Conservation (phyloP, 2,113 vertebrate genomes). For the Columbina picui region DNA sequence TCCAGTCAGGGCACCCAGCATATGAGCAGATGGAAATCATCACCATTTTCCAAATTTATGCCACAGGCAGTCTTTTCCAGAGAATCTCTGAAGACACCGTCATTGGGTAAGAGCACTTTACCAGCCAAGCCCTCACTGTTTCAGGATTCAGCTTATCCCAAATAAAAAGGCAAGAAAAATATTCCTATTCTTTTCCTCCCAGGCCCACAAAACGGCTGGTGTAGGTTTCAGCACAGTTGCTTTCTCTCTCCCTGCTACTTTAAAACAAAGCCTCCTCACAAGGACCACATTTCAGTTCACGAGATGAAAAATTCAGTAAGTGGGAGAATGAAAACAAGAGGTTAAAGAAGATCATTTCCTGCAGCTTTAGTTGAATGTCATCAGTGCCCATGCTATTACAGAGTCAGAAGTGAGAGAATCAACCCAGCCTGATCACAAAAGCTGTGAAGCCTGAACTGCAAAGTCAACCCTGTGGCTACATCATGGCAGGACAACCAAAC, state of each 20-base stretch:
- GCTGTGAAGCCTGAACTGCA: not conserved
- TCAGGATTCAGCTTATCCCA: not conserved
- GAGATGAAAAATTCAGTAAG: not conserved
- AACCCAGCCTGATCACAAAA: not conserved
- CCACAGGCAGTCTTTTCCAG: not conserved
- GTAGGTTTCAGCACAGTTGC: not conserved
- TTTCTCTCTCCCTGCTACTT: not conserved
- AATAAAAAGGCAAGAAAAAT: not conserved
- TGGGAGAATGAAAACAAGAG: not conserved
- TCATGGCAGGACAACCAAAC: accelerated
- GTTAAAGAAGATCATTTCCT: not conserved
- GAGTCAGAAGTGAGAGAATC: not conserved
- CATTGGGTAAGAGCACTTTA: not conserved
- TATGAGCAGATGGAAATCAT: conserved; percentile 5
- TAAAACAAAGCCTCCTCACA: not conserved
- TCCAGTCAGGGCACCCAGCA: not conserved
- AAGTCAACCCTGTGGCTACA: not conserved
- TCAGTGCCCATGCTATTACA: not conserved
- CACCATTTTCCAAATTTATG: not conserved
- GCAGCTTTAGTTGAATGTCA: not conserved
- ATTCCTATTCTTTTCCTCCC: not conserved
- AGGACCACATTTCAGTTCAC: not conserved
- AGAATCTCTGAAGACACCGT: not conserved
- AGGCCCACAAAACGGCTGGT: not conserved
- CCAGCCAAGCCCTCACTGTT: not conserved